phyloP scores from a whole-genome alignment of 2,797 vertebrate species.

The Crypturellus tataupa region DNA sequence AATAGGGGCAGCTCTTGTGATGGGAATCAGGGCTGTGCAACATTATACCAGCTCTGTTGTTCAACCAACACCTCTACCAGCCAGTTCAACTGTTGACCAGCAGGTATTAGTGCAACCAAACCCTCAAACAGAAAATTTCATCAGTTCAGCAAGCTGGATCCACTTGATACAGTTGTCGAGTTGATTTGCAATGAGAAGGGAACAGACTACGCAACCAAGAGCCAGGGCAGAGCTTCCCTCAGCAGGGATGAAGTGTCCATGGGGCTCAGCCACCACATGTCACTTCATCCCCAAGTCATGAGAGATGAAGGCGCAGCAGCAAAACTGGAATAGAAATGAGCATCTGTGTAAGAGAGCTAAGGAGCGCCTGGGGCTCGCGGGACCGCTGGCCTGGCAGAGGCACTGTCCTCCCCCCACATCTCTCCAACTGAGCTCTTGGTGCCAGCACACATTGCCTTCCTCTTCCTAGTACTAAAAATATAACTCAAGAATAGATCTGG shows the following conservation, averaged over 20 bases:
- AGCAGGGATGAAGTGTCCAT: not conserved
- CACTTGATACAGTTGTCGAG: not conserved
- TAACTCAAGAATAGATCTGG: not conserved
- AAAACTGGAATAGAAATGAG: not conserved
- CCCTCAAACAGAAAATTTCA: not conserved
- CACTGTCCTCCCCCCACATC: not conserved
- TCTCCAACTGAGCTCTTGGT: not conserved
- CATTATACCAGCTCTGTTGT: not conserved
- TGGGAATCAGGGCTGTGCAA: too few species aligned
- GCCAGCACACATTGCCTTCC: not conserved
- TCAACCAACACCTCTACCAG: not conserved
- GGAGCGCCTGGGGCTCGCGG: not conserved
- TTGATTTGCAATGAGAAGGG: not conserved
- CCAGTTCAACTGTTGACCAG: not conserved
- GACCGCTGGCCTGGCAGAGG: accelerated
- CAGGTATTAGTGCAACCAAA: not conserved
- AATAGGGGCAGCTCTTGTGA: not conserved
- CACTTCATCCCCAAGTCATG: not conserved
- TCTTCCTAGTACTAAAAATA: too few species aligned
- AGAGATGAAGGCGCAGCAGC: not conserved
- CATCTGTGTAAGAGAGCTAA: not conserved
- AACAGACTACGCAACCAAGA: not conserved
- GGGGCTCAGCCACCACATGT: not conserved
- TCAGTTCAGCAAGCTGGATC: not conserved
- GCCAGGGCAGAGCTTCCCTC: not conserved